These are phyloP conservation scores for Cyclina sinensis DNA, from an alignment of 1,140 invertebrate species.

Conservation along the genomic window DNA sequence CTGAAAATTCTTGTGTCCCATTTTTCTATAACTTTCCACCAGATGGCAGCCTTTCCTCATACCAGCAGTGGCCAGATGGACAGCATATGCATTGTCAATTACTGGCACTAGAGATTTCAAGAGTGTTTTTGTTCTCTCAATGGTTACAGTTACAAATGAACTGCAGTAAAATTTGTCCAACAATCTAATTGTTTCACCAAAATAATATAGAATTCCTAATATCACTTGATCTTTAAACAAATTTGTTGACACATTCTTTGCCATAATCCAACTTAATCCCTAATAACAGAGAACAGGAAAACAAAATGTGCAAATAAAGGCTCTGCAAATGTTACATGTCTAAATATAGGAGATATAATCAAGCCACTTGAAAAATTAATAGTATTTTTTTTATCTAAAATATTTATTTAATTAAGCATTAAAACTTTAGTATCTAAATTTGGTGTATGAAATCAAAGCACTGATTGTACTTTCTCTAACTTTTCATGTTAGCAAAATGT, in stretches of 20 bases:
- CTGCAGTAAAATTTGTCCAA: constrained; percentile 12
- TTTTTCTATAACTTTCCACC: neutral
- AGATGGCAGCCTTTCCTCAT: neutral
- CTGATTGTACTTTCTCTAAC: no score
- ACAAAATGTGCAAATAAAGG: constrained; percentile 6
- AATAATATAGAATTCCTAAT: constrained; percentile 3
- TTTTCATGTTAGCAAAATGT: no score
- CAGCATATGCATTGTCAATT: constrained; percentile 31
- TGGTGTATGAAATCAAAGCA: no score
- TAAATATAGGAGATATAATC: neutral
- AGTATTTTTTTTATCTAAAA: no score
- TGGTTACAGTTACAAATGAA: constrained; percentile 29
- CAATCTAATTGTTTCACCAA: constrained; percentile 8
- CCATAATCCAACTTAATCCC: neutral
- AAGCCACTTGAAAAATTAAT: neutral
- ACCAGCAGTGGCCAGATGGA: constrained; percentile 24
- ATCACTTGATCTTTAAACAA: constrained; percentile 25
- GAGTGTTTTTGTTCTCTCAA: constrained; percentile 51
- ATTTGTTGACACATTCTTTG: constrained; percentile 8
- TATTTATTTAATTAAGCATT: no score
- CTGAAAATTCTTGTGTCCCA: no score
- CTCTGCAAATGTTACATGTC: neutral
- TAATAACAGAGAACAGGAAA: neutral
- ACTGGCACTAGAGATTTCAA: constrained; percentile 39
- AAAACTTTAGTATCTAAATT: no score